These are phyloP conservation scores for Bombus vancouverensis DNA, from an alignment of 1,140 invertebrate genomes.

Conservation along the genomic window DNA sequence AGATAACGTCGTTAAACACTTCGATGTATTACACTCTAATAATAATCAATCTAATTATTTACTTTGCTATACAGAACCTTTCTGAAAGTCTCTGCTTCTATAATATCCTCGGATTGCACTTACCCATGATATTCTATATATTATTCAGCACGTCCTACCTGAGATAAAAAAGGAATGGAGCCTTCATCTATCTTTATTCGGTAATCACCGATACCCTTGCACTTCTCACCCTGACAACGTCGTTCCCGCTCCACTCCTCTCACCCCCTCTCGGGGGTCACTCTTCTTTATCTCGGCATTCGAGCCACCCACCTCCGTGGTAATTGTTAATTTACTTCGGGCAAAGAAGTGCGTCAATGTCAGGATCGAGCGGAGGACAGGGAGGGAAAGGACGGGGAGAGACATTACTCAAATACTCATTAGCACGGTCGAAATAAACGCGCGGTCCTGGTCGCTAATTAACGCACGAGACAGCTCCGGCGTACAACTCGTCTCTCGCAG, in stretches of 20 bases:
- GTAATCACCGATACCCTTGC: not conserved
- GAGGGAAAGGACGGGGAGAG: constrained; percentile 55
- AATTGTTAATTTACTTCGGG: constrained; percentile 77
- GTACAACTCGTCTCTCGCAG: constrained; percentile 31
- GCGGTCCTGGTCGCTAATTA: constrained; percentile 77
- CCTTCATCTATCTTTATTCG: not conserved
- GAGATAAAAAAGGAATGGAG: not conserved
- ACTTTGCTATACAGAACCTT: not conserved
- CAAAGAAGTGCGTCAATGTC: constrained; percentile 68
- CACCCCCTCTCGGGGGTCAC: not conserved
- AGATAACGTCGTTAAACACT: not conserved
- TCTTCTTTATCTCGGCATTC: constrained; percentile 33
- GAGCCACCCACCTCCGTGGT: constrained; percentile 47
- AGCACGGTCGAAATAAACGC: constrained; percentile 77
- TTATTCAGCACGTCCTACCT: not conserved
- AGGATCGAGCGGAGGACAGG: constrained; percentile 26
- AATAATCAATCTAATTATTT: not conserved
- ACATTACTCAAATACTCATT: constrained; percentile 80
- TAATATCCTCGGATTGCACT: no score
- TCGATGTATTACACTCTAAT: not conserved
- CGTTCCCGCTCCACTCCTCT: not conserved
- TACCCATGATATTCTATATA: not conserved
- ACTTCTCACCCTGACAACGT: not conserved
- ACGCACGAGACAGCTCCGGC: constrained; percentile 69
- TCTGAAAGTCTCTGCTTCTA: no score